phyloP scores from a whole-genome alignment of 2,113 vertebrate species.

The Tychaedon coryphoeus region DNA sequence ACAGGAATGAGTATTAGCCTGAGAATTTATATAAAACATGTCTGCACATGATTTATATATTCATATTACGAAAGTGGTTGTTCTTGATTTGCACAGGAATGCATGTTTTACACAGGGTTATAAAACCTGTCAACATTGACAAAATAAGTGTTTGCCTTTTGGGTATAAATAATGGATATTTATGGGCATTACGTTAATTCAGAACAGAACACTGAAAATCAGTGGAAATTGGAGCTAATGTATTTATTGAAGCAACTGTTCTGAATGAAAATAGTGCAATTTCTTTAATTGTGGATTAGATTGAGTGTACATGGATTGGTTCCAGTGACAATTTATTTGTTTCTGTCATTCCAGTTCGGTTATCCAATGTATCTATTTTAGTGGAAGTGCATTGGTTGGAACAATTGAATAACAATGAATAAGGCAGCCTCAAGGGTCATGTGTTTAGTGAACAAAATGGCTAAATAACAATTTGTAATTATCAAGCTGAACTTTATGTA shows the following conservation, averaged over 20 bases:
- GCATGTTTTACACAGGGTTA: neutral
- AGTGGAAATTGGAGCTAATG: neutral
- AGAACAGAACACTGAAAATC: slow-evolving; percentile 29
- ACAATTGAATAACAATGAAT: slow-evolving; percentile 52
- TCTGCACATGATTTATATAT: neutral
- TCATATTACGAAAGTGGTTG: neutral
- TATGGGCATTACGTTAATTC: neutral
- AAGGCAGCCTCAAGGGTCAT: slow-evolving; percentile 11
- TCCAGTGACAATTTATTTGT: slow-evolving; percentile 31
- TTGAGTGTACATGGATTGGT: neutral
- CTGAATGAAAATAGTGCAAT: slow-evolving; percentile 47
- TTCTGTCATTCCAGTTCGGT: slow-evolving; percentile 16
- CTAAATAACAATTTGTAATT: slow-evolving; percentile 31
- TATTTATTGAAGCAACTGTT: slow-evolving; percentile 33
- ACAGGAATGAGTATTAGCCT: neutral
- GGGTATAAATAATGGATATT: slow-evolving; percentile 37
- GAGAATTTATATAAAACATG: neutral
- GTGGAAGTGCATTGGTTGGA: slow-evolving; percentile 5
- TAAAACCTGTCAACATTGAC: neutral
- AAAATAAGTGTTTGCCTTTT: slow-evolving; percentile 1
- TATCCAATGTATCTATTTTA: slow-evolving; percentile 41
- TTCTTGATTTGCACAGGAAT: neutral
- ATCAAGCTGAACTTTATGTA: neutral
- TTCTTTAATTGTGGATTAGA: slow-evolving; percentile 38
- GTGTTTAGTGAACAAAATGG: slow-evolving; percentile 30